Evolutionary conservation across 2,797 vertebrate species (phyloP), one percentile per base, ranked within the genome.

Genomic region (Hypotaenidia philippensis): DNA sequence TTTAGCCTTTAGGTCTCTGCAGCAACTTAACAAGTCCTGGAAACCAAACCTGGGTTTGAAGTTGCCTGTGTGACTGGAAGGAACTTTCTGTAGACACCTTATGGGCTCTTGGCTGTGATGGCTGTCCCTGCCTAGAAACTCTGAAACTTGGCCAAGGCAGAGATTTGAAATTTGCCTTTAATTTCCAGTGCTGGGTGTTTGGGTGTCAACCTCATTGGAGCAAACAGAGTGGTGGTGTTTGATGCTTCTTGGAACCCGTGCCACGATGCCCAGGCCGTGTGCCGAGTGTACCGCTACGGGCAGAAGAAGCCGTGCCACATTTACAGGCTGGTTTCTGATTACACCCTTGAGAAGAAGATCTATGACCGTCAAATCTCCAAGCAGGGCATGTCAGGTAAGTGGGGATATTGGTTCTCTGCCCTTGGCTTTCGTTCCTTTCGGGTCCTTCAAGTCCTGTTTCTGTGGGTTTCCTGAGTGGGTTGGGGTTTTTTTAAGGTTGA

Each of bases 171-270:
- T 86, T 76, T 92, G 70, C 34, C 27, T 94, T 95, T 68, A 34
- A 76, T 84, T 91, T 94, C 61, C 93, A 99, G 99, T 95, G 99
- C 99, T 55, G 99, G 99, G 44, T 99, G 99, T 96, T 97, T 99
- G 93, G 99, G 99, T 27, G 99, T 99, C 68, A 99, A 99, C 97
- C 98, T 99, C 90, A 99, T 99, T 10, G 99, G 99, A 32, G 99
- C 99, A 50, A 99, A 99, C 96, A 98, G 99, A 6, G 99, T 99
- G 27, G 99, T 99, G 49, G 99, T 99, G 83, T 99, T 99, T 47
- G 99, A 99, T 11, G 99, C 99, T 55, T 99, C 99, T 29, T 99
- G 99, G 99, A 99, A 99, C 96, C 99, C 99, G 0, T 99, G 99
- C 95, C 99, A 99, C 1, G 99, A 99, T 0, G 99, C 99, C 40